Percentiles rank a stretch among this genome's conserved stretches.
phyloP scores from a whole-genome alignment of 2,888 invertebrate genomes.

The Drosophila phalerata region DNA sequence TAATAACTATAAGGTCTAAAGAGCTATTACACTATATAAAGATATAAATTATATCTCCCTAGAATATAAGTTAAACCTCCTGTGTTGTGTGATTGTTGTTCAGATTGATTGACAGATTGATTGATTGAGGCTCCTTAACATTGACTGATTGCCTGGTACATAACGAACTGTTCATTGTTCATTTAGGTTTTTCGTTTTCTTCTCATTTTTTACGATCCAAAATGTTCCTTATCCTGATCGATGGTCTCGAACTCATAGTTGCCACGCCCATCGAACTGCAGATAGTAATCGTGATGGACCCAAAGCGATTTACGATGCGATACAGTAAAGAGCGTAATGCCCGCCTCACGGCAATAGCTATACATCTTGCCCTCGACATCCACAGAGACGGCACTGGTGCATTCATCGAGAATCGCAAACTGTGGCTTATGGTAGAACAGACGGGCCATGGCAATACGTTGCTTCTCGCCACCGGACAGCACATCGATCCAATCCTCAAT shows the following conservation, averaged over 20 bases:
- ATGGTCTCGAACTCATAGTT: conserved; percentile 94
- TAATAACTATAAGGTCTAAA: conserved; percentile 1
- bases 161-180: not conserved
- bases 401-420: conserved; percentile 99
- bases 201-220: conserved; percentile 91
- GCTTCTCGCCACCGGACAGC: conserved; percentile 98
- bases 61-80: conserved; percentile 1
- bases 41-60: conserved; percentile 6
- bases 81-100: conserved; percentile 3
- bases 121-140: conserved; percentile 12
- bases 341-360: conserved; percentile 93
- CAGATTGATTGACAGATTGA: conserved; percentile 7
- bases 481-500: conserved; percentile 99
- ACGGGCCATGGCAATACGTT: conserved; percentile 98
- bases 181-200: not conserved
- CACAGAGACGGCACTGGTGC: conserved; percentile 99
- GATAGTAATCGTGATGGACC: conserved; percentile 98
- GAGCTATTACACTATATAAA: not conserved
- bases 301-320: conserved; percentile 98
- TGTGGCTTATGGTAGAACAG: conserved; percentile 99
- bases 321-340: conserved; percentile 97
- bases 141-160: conserved; percentile 10
- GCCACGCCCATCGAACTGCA: conserved; percentile 98
- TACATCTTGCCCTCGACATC: conserved; percentile 99
- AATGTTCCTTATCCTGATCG: conserved; percentile 94